These are phyloP conservation scores for Drosophila rufa DNA, from an alignment of 1,140 invertebrate genomes.

Conservation along the genomic window DNA sequence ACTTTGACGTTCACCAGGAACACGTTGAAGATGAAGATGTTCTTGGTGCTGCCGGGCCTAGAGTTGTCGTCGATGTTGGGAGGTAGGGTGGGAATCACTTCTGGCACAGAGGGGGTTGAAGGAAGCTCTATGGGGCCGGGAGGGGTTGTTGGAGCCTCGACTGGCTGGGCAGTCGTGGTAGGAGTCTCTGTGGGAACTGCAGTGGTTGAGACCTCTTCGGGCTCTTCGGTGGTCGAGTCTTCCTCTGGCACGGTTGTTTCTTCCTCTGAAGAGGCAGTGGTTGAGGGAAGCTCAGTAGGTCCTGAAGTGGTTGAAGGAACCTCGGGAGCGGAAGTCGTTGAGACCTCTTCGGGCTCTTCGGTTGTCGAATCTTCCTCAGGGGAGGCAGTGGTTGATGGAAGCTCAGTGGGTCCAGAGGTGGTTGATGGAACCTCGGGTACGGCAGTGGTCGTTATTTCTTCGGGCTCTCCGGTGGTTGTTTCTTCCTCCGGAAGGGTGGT, in stretches of 20 bases:
- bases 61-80: slow-evolving; percentile 38
- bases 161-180: no score
- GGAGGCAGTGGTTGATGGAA: background rate
- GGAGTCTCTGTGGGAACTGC: background rate
- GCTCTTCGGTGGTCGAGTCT: background rate
- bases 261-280: background rate
- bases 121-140: background rate
- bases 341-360: background rate
- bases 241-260: background rate
- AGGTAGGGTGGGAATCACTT: slow-evolving; percentile 7
- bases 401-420: background rate
- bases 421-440: background rate
- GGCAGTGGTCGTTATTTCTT: background rate
- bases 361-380: background rate
- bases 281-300: no score
- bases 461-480: background rate
- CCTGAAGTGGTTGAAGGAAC: background rate
- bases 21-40: slow-evolving; percentile 68
- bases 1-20: slow-evolving; percentile 63
- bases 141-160: no score
- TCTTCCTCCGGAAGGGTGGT: slow-evolving; percentile 4
- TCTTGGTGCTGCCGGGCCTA: slow-evolving; percentile 35
- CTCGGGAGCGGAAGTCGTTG: background rate
- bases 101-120: background rate
- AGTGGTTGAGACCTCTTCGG: background rate